Conservation (phyloP, 2,797 vertebrate species). For the Argentina silus region DNA sequence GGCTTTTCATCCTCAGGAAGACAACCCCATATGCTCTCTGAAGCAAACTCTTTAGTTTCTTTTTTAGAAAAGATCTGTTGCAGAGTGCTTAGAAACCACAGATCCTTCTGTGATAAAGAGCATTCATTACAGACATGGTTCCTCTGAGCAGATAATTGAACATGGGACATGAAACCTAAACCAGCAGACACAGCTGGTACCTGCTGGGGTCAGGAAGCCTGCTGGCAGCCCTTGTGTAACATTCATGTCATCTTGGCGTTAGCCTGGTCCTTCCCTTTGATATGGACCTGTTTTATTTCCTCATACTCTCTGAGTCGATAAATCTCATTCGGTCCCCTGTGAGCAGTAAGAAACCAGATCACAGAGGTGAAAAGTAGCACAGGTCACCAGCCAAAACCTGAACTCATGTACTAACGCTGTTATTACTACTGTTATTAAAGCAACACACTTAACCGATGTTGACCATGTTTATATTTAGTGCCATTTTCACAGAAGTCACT, state of each 20-base stretch:
- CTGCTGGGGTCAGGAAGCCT: conserved; percentile 58
- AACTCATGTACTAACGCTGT: too few relatives aligned
- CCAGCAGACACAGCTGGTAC: conserved; percentile 46
- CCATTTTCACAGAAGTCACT: too few relatives aligned
- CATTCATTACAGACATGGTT: conserved; percentile 24
- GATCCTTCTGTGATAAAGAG: neutral
- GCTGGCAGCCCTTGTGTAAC: conserved; percentile 39
- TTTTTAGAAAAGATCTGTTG: too few relatives aligned
- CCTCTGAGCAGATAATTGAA: conserved; percentile 31
- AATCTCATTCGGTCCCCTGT: conserved; percentile 65
- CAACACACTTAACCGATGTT: too few relatives aligned
- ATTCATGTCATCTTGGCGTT: conserved; percentile 45
- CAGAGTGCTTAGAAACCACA: too few relatives aligned
- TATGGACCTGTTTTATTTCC: conserved; percentile 70
- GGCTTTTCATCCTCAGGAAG: too few relatives aligned
- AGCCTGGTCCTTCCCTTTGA: conserved; percentile 64
- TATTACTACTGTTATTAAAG: too few relatives aligned
- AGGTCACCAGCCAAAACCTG: conserved; percentile 45
- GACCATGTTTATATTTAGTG: too few relatives aligned
- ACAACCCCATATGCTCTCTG: too few relatives aligned
- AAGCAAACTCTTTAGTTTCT: too few relatives aligned
- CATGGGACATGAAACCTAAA: conserved; percentile 50
- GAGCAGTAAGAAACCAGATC: conserved; percentile 70
- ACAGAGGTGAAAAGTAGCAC: conserved; percentile 68
- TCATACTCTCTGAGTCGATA: conserved; percentile 59